Base-by-base conservation (phyloP, 2,113 vertebrate genomes). In the Heterochromis multidens region DNA sequence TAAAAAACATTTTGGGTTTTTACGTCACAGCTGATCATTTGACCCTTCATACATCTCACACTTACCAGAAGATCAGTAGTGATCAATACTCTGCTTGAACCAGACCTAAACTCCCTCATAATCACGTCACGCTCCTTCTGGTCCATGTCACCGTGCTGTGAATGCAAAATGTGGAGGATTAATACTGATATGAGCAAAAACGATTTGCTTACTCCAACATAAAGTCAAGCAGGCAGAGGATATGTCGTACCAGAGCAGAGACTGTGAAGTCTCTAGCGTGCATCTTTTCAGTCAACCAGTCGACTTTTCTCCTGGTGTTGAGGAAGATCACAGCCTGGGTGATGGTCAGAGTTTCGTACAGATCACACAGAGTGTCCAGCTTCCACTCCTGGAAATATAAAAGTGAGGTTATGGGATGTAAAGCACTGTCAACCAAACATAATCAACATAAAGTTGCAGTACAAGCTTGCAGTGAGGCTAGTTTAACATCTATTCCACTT, bases 231-330 rank as follows among this genome's bases (percentile, higher is more conserved):
- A 7, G 72, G 12, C 5, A 35, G 19, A 37, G 19, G 62, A 27
- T 1, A 4, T 3, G 9, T 88, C 96, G 80, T 97, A 99, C 98
- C 97, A 99, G 94, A 93, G 99, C 99, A 86, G 99, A 99, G 86
- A 99, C 98, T 0, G 99, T 99, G 90, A 99, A 99, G 93, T 99
- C 99, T 83, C 98, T 96, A 23, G 97, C 97, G 6, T 99, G 99
- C 99, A 99, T 99, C 91, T 99, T 99, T 94, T 99, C 99, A 0
- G 99, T 99, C 81, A 99, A 94, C 99, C 99, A 99, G 95, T 99
- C 99, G 4, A 99, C 99, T 96, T 99, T 99, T 96, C 98, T 98
- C 93, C 98, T 97, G 46, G 99, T 99, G 90, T 99, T 99, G 87
- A 99, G 97, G 90, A 99, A 99, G 93, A 99, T 99, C 70, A 99